Conservation (phyloP, 2,113 vertebrate species). For the Podocnemis expansa region DNA sequence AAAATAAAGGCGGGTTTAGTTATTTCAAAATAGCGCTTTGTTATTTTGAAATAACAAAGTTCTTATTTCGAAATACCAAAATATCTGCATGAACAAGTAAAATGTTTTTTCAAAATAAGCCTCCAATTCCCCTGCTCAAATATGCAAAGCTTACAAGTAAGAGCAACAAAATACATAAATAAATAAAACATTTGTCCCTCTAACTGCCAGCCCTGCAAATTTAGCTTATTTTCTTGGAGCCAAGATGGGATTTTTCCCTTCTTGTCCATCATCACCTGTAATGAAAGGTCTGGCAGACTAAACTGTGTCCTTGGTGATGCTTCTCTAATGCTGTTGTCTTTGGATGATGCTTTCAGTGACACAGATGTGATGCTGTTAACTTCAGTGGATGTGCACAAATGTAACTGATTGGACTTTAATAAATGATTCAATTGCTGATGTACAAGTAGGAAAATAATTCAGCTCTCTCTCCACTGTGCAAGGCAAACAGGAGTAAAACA, state of each 20-base stretch:
- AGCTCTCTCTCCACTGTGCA: neutral
- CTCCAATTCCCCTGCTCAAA: accelerated
- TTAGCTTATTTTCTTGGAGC: neutral
- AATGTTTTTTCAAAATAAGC: too few species aligned
- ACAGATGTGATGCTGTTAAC: neutral
- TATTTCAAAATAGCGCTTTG: too few species aligned
- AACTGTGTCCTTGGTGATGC: neutral
- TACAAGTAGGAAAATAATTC: neutral
- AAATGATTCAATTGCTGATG: neutral
- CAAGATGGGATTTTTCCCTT: neutral
- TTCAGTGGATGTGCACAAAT: neutral
- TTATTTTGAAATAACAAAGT: too few species aligned
- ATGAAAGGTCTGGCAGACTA: neutral
- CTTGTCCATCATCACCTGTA: neutral
- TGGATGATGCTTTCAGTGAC: neutral
- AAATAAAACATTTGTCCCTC: neutral
- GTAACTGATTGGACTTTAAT: neutral
- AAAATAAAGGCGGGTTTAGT: too few species aligned
- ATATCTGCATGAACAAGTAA: too few species aligned
- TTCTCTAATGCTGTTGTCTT: neutral
- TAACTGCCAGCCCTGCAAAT: neutral
- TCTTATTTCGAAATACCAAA: too few species aligned
- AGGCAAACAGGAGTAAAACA: neutral
- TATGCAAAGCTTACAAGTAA: accelerated
- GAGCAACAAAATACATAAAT: neutral